Evolutionary conservation across 2,888 invertebrate genomes (phyloP), one percentile per base, ranked within the genome.

Genomic region (Cenopis cana): DNA sequence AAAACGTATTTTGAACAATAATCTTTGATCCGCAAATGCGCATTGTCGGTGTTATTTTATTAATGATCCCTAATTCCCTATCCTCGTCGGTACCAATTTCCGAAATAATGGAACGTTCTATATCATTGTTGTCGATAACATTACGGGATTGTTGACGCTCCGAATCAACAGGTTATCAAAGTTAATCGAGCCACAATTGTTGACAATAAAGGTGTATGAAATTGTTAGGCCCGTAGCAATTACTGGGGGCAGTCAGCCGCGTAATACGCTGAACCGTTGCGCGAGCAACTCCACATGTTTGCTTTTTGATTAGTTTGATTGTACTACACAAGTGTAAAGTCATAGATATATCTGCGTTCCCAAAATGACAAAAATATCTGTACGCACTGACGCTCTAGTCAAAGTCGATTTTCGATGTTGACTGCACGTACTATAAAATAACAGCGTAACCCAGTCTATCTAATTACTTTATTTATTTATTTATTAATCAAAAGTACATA

Each of bases 221-320:
- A 85, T 80, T 80, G 81, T 81, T 79, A 79, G 78, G 78, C 81
- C 76, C 75, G 76, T 76, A 73, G 82, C 84, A 89, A 90, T 92
- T 90, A 91, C 80, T 74, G 84, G 67, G 79, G 74, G 84, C 88
- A 88, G 80, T 81, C 84, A 87, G 81, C 85, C 89, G 88, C 84
- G 87, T 88, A 92, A 91, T 91, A 77, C 81, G 77, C 77, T 79
- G 78, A 76, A 77, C 77, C 79, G 78, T 76, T 82, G 82, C 80
- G 78, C 79, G 65, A 68, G 64, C 70, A 46, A 55, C 41, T n/a
- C 33, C 18, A 64, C 59, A 24, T 60, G 50, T 14, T 10, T 24
- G 20, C 36, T 20, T 52, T 52, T 50, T 36, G 18, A 60, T 29
- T 46, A 50, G 46, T 50, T 62, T 36, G 61, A 8, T 8, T 54